Conservation (phyloP, 1,140 invertebrate species). For the Trichonephila clavata region DNA sequence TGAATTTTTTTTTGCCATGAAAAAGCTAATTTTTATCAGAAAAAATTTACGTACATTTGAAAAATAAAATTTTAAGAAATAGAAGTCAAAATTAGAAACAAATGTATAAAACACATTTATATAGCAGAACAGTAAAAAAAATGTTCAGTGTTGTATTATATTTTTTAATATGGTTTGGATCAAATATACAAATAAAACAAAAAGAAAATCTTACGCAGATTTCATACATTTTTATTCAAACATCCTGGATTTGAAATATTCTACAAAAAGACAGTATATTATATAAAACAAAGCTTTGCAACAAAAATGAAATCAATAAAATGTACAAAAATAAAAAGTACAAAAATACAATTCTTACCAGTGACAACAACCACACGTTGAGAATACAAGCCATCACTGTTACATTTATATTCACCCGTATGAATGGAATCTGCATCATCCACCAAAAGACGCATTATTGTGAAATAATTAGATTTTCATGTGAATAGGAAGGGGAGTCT, state of each 20-base stretch:
- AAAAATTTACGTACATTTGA: too few species aligned
- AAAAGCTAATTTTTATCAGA: too few species aligned
- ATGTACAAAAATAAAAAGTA: background rate
- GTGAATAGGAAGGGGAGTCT: constrained; percentile 32
- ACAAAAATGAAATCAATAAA: background rate
- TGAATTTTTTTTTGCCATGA: too few species aligned
- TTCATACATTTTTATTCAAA: background rate
- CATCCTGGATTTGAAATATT: background rate
- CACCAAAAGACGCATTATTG: constrained; percentile 70
- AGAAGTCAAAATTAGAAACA: too few species aligned
- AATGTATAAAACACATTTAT: too few species aligned
- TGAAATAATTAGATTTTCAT: constrained; percentile 57
- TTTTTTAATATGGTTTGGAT: too few species aligned
- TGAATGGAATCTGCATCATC: constrained; percentile 72
- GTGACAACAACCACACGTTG: constrained; percentile 75
- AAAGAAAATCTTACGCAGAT: too few species aligned
- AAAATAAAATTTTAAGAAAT: too few species aligned
- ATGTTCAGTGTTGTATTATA: too few species aligned
- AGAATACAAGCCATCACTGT: constrained; percentile 62
- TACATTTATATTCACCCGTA: constrained; percentile 77
- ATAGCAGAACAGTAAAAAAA: too few species aligned
- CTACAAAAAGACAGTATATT: background rate
- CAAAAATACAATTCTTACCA: constrained; percentile 60
- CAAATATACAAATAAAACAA: background rate
- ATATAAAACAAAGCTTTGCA: background rate